phyloP scores from a whole-genome alignment of 2,113 vertebrate genomes.

The Zosterops hypoxanthus region DNA sequence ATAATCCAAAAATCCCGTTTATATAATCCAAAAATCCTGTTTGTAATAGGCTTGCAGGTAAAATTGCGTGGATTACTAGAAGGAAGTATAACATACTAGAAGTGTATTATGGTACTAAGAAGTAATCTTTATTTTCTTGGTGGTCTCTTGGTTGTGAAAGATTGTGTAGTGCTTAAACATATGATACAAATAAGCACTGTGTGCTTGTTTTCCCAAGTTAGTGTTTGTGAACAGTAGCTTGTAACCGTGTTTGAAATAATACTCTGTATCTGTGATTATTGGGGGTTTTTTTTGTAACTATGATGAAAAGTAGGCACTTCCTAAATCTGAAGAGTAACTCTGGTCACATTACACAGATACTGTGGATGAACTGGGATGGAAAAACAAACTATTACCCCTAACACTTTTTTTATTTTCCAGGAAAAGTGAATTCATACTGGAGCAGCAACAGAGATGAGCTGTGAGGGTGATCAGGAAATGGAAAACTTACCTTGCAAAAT shows the following conservation, averaged over 20 bases:
- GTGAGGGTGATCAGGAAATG: background rate
- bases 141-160: background rate
- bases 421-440: background rate
- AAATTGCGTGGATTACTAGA: background rate
- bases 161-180: background rate
- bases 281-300: accelerated
- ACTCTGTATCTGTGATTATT: background rate
- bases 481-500: constrained; percentile 21
- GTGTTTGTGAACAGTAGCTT: background rate
- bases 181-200: background rate
- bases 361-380: background rate
- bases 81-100: background rate
- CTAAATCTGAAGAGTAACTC: background rate
- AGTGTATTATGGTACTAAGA: background rate
- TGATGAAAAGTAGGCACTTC: background rate
- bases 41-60: background rate
- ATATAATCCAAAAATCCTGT: background rate
- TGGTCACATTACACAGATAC: accelerated
- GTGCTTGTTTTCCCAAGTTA: background rate
- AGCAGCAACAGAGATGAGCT: background rate
- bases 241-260: background rate
- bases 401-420: background rate
- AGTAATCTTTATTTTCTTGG: background rate
- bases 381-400: background rate
- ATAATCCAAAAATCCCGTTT: background rate